Evolutionary conservation across 2,113 vertebrate species (phyloP).

Genomic region (Corythornis cristatus): DNA sequence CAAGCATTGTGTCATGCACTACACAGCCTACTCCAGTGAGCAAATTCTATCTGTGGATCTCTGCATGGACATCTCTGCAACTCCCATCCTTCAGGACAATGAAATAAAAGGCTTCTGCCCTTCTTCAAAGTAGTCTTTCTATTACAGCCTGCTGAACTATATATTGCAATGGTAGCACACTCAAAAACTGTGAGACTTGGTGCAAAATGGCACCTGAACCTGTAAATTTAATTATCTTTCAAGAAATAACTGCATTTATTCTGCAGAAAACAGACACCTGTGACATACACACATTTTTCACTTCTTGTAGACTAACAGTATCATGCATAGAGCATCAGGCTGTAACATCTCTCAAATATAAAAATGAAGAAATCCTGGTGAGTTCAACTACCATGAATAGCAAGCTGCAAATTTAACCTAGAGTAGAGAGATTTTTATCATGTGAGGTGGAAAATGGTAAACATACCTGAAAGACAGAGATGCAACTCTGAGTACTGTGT

Average conservation of each 20-base stretch:
- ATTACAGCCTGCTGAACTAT: neutral
- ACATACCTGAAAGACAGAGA: neutral
- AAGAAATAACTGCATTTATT: neutral
- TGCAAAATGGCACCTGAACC: neutral
- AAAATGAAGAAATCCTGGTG: neutral
- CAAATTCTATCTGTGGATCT: neutral
- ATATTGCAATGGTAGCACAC: neutral
- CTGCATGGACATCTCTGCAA: neutral
- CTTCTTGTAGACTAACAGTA: neutral
- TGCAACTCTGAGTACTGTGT: neutral
- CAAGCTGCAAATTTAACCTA: neutral
- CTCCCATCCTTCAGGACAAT: neutral
- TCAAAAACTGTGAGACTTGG: neutral
- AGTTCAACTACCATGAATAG: neutral
- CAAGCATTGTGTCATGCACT: fast-evolving
- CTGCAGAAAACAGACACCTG: fast-evolving
- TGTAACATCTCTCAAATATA: neutral
- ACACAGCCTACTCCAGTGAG: neutral
- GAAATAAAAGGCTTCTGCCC: neutral
- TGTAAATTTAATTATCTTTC: neutral
- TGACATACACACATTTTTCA: neutral
- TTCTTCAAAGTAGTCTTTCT: neutral
- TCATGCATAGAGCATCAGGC: neutral
- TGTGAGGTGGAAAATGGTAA: neutral
- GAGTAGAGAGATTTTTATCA: neutral